phyloP scores from a whole-genome alignment of 2,888 invertebrate genomes.

The Aproaerema taeniolella region DNA sequence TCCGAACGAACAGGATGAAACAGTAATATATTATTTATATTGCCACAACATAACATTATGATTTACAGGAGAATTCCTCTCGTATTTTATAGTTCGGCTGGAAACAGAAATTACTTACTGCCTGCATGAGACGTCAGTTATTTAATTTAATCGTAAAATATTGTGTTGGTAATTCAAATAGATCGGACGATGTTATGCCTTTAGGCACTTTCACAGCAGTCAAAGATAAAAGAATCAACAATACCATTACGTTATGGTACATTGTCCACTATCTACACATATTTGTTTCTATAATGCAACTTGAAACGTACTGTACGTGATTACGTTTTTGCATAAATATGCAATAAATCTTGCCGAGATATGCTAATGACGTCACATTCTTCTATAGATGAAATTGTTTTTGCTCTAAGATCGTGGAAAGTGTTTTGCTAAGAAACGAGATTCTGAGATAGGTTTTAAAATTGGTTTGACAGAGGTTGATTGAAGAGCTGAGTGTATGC shows the following conservation, averaged over 20 bases:
- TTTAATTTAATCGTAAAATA: conserved; percentile 1
- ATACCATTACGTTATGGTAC: conserved; percentile 1
- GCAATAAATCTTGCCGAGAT: conserved; percentile 11
- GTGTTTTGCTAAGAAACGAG: conserved; percentile 2
- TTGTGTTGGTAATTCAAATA: conserved; percentile 1
- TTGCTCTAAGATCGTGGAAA: conserved; percentile 4
- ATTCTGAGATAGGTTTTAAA: conserved; percentile 15
- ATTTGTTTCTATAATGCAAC: conserved; percentile 5
- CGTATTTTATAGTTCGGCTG: neutral
- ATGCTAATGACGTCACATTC: conserved; percentile 10
- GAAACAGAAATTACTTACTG: neutral
- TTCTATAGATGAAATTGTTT: conserved; percentile 7
- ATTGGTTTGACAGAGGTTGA: conserved; percentile 13
- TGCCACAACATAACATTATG: conserved; percentile 7
- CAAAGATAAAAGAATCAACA: conserved; percentile 7
- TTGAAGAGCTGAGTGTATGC: conserved; percentile 20
- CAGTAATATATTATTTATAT: conserved; percentile 19
- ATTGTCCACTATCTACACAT: neutral
- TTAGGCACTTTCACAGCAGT: conserved; percentile 1
- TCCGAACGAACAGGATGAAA: conserved; percentile 14
- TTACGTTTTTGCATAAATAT: neutral
- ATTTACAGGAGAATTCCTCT: conserved; percentile 6
- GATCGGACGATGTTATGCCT: neutral
- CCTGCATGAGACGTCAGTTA: neutral
- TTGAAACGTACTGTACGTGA: neutral